A percentile compares a stretch with the other conserved stretches of the same genome.
Conservation (phyloP, 2,113 vertebrate species). For the Corythoichthys haematopterus region DNA sequence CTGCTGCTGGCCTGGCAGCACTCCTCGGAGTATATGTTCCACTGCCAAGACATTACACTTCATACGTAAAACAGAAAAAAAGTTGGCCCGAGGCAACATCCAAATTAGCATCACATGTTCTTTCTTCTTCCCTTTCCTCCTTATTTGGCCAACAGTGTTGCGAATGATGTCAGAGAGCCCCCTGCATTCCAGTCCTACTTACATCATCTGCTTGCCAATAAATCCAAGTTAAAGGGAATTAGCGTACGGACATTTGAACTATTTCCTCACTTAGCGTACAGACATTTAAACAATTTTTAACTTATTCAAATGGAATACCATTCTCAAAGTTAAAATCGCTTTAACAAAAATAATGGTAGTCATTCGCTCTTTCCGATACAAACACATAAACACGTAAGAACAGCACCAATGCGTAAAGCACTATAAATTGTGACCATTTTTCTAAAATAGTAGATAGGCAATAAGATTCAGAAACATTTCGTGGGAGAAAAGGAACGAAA, state of each 20-base stretch:
- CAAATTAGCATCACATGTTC: neutral
- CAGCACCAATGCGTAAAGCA: neutral
- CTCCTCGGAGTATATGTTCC: slow-evolving; percentile 16
- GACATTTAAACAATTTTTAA: neutral
- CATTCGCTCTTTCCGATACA: neutral
- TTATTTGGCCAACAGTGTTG: slow-evolving; percentile 61
- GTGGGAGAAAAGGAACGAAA: neutral
- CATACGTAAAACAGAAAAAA: neutral
- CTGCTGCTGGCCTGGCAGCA: slow-evolving; percentile 9
- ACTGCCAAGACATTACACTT: neutral
- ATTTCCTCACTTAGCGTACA: neutral
- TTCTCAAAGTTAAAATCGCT: neutral
- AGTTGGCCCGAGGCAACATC: neutral
- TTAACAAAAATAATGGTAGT: neutral
- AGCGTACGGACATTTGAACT: neutral
- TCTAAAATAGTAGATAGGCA: neutral
- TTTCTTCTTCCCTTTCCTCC: slow-evolving; percentile 36
- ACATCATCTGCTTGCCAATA: slow-evolving; percentile 60
- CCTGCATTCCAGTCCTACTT: slow-evolving; percentile 59
- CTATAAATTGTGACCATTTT: neutral
- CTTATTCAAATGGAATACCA: neutral
- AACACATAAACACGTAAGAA: neutral
- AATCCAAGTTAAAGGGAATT: slow-evolving; percentile 44
- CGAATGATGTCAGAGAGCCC: slow-evolving; percentile 53
- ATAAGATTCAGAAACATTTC: neutral